Evolutionary conservation across 1,140 invertebrate species (phyloP), one percentile per base, ranked within the genome.

Genomic region (Drosophila parvula): DNA sequence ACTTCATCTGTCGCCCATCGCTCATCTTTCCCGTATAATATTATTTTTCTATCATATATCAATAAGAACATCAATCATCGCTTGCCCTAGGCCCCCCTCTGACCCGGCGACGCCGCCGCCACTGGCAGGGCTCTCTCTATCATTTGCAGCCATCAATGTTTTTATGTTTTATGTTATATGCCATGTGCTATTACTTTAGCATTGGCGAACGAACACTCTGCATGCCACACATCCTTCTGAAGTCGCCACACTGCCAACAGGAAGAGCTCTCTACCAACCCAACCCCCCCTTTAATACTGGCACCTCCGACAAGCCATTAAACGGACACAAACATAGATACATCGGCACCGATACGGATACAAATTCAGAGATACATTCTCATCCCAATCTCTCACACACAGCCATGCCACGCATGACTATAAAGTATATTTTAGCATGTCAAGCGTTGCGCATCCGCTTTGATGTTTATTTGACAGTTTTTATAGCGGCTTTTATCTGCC

Each of bases 381-480:
- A 78, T 65, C 50, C 53, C 60, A 51, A 77, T 63, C 43, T 40
- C 43, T 40, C 63, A 82, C 55, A 81, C 64, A 74, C 22, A 22
- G 22, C 22, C 22, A 22, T 22, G 71, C 77, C 78, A 86, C 79
- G 78, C 81, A 85, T 90, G 82, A 90, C 78, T 90, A 90, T 90
- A 90, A 90, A 83, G 86, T 84, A 90, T 90, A 86, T 90, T 90
- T 90, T 86, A 90, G 85, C 86, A 90, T 90, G 86, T 90, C 86
- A 90, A 90, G 81, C 83, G 83, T 86, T 86, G 83, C 86, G 86
- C 86, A 90, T 90, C 86, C 86, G 82, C 86, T 90, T 90, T 90
- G 86, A 90, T 90, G 86, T 90, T 86, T 90, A 90, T 90, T 90
- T 90, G 86, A 90, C 86, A 90, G 86, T 86, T 90, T 90, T 90